Conservation (phyloP, 2,888 invertebrate species). For the Ochropleura leucogaster region DNA sequence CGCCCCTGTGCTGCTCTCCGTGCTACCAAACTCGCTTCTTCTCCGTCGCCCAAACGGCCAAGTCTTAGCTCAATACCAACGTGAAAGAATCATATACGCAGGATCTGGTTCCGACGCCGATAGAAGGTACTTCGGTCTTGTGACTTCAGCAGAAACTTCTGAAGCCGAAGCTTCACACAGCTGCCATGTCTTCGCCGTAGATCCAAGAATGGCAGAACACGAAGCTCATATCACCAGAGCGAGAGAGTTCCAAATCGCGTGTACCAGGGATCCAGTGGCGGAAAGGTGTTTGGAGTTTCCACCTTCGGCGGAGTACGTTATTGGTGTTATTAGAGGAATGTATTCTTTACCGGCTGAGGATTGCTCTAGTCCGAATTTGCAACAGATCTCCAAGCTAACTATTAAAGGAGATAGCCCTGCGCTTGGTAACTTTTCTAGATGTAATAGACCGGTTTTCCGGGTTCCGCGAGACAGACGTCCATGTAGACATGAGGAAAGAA, state of each 20-base stretch:
- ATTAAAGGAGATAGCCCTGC: slow-evolving; percentile 87
- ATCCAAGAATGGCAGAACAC: slow-evolving; percentile 96
- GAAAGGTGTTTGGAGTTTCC: slow-evolving; percentile 97
- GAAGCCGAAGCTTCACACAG: slow-evolving; percentile 93
- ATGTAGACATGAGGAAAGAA: slow-evolving; percentile 80
- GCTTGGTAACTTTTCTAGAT: slow-evolving; percentile 81
- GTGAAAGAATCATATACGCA: slow-evolving; percentile 96
- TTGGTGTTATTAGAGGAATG: slow-evolving; percentile 93
- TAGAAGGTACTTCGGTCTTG: slow-evolving; percentile 97
- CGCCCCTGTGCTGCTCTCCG: slow-evolving; percentile 95
- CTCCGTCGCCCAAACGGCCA: slow-evolving; percentile 95
- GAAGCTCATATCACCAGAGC: slow-evolving; percentile 95
- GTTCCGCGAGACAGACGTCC: slow-evolving; percentile 81
- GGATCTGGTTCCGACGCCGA: slow-evolving; percentile 98
- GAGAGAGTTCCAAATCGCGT: slow-evolving; percentile 95
- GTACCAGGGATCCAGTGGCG: slow-evolving; percentile 94
- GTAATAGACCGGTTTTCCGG: slow-evolving; percentile 81
- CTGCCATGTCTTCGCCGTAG: slow-evolving; percentile 98
- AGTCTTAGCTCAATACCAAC: slow-evolving; percentile 96
- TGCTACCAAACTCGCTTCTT: slow-evolving; percentile 94
- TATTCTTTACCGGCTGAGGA: slow-evolving; percentile 91
- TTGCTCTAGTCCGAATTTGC: slow-evolving; percentile 82
- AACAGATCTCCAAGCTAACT: slow-evolving; percentile 85
- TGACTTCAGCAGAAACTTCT: slow-evolving; percentile 94
- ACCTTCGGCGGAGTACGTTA: slow-evolving; percentile 94